Evolutionary conservation across 2,797 vertebrate species (phyloP).

Genomic region (Sebastes ruberrimus): DNA sequence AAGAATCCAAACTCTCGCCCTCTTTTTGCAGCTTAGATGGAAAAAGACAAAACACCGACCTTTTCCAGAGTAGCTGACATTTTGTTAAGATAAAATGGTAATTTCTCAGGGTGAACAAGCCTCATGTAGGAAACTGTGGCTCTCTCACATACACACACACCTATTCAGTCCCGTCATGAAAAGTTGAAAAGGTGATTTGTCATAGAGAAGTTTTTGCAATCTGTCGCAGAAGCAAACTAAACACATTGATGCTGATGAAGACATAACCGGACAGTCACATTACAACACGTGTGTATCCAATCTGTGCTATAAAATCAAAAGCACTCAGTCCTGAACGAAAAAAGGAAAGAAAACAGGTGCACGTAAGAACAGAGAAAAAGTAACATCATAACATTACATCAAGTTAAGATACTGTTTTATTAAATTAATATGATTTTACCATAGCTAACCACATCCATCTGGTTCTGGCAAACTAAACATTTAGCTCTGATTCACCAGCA

Average conservation of each 20-base stretch:
- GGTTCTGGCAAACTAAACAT: conserved; percentile 11
- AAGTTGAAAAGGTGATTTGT: neutral
- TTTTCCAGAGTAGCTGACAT: conserved; percentile 11
- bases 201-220: neutral
- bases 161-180: neutral
- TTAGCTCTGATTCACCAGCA: conserved; percentile 45
- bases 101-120: neutral
- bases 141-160: neutral
- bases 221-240: neutral
- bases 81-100: neutral
- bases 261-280: neutral
- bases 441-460: conserved; percentile 6
- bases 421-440: neutral
- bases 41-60: conserved; percentile 1
- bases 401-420: neutral
- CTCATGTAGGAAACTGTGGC: neutral
- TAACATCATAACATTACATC: neutral
- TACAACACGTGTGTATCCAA: neutral
- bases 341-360: neutral
- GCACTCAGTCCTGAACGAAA: neutral
- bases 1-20: neutral
- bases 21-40: too few species aligned
- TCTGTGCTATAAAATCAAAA: neutral
- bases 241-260: neutral
- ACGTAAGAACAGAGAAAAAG: neutral